Conservation (phyloP, 2,113 vertebrate genomes). For the Procapra przewalskii region DNA sequence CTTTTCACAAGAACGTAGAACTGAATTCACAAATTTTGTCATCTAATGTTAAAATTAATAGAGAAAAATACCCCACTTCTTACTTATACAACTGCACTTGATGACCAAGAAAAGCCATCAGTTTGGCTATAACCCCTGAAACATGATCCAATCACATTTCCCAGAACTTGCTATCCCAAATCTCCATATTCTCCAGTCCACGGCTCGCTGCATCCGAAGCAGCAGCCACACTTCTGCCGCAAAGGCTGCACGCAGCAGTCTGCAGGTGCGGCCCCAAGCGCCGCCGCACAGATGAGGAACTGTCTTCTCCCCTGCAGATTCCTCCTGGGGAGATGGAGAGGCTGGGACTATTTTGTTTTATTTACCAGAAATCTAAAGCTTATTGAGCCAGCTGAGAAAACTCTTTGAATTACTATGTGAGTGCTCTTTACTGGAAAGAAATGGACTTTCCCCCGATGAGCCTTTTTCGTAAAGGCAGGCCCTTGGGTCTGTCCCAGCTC, state of each 20-base stretch:
- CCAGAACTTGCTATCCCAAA: neutral
- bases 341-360: neutral
- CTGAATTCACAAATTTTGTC: neutral
- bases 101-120: neutral
- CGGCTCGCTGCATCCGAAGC: neutral
- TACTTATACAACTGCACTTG: neutral
- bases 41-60: neutral
- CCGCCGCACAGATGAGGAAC: rapidly evolving
- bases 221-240: neutral
- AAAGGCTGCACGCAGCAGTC: rapidly evolving
- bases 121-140: neutral
- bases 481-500: neutral
- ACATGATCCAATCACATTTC: neutral
- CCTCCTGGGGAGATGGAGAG: neutral
- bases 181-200: neutral
- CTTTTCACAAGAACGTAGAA: neutral
- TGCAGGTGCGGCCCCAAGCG: rapidly evolving
- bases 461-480: neutral
- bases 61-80: neutral
- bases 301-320: neutral
- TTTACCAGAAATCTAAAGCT: neutral
- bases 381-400: neutral
- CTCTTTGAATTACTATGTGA: neutral
- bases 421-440: neutral
- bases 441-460: neutral